Conservation (phyloP, 2,113 vertebrate species). For the Coreoperca whiteheadi region DNA sequence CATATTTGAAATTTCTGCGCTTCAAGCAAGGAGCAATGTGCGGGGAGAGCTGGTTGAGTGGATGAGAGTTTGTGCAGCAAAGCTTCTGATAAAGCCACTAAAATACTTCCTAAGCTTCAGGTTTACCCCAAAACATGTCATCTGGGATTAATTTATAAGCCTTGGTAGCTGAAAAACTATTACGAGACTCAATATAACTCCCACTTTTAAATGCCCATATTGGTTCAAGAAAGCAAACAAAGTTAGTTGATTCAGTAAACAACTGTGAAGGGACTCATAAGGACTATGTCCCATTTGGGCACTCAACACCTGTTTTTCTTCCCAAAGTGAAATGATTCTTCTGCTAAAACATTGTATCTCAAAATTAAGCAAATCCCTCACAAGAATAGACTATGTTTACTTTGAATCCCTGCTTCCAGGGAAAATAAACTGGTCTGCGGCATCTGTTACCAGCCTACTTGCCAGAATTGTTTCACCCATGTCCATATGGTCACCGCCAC, state of each 20-base stretch:
- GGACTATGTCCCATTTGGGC: constrained; percentile 48
- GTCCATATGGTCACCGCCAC: constrained; percentile 79
- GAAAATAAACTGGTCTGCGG: constrained; percentile 71
- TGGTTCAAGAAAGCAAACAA: constrained; percentile 51
- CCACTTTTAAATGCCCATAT: constrained; percentile 47
- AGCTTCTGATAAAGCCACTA: constrained; percentile 53
- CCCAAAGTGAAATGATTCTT: constrained; percentile 44
- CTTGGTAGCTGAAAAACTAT: constrained; percentile 52
- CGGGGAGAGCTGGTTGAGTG: constrained; percentile 17
- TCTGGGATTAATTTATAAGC: constrained; percentile 59
- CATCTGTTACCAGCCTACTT: constrained; percentile 76
- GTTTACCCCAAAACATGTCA: constrained; percentile 59
- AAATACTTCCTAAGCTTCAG: constrained; percentile 58
- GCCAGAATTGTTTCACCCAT: constrained; percentile 62
- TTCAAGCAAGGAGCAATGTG: constrained; percentile 37
- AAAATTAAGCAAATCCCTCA: constrained; percentile 62
- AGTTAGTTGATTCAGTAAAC: constrained; percentile 59
- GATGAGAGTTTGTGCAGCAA: constrained; percentile 36
- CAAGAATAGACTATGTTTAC: constrained; percentile 65
- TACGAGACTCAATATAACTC: constrained; percentile 35
- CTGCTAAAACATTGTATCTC: constrained; percentile 47
- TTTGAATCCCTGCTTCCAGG: constrained; percentile 51
- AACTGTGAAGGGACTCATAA: constrained; percentile 46
- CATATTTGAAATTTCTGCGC: constrained; percentile 57
- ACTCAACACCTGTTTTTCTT: constrained; percentile 65